Evolutionary conservation across 2,888 invertebrate species (phyloP).

Genomic region (Sussaba pulchella): DNA sequence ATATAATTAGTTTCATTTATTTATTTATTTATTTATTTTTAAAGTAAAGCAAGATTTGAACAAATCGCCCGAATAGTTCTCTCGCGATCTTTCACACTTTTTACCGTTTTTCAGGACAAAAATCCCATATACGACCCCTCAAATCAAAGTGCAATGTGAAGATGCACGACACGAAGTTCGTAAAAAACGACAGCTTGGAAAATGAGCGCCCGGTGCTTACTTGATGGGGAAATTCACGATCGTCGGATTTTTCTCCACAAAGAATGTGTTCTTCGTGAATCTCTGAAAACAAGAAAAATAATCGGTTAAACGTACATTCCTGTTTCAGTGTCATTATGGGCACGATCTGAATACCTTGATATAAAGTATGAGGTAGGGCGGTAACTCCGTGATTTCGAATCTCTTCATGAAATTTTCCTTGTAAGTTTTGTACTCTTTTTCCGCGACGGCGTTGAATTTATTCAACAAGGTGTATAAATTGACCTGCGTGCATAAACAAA

Average conservation of each 20-base stretch:
- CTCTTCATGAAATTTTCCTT: conserved; percentile 99
- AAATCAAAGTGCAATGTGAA: no score
- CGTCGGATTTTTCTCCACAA: conserved; percentile 99
- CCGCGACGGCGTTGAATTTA: conserved; percentile 97
- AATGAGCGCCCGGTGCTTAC: conserved; percentile 88
- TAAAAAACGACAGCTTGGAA: no score
- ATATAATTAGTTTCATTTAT: no score
- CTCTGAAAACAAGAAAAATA: conserved; percentile 85
- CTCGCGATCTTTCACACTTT: no score
- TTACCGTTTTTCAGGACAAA: no score
- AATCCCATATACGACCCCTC: no score
- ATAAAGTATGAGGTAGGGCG: conserved; percentile 97
- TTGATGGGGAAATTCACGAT: conserved; percentile 99
- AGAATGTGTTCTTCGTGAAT: conserved; percentile 99
- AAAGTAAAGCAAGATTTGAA: no score
- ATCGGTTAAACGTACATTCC: background rate
- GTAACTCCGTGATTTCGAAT: conserved; percentile 97
- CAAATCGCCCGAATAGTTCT: no score
- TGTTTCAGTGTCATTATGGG: conserved; percentile 23
- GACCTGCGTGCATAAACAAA: conserved; percentile 86
- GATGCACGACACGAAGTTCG: no score
- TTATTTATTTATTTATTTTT: no score
- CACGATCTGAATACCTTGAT: conserved; percentile 88
- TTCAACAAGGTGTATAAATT: conserved; percentile 96
- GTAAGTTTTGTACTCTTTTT: conserved; percentile 99